Conservation (phyloP, 30 jellyfish, hydroid and myxozoan species). For the Aurelia aurita region DNA sequence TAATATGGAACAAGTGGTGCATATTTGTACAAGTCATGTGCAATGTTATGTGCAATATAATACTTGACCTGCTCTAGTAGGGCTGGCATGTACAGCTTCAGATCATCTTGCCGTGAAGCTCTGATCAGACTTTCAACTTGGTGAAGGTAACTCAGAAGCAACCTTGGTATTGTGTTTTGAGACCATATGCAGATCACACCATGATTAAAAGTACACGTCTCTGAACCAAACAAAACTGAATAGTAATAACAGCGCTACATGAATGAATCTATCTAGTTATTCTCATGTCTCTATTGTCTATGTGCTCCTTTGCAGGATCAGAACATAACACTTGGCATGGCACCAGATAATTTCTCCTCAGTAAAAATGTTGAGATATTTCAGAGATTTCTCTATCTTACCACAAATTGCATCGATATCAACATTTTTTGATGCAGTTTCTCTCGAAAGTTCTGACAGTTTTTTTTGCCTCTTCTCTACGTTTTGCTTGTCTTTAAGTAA, state of each 20-base stretch:
- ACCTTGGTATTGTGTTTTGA: too few relatives aligned
- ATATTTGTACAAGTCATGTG: conserved; percentile 46
- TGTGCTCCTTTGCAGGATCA: too few relatives aligned
- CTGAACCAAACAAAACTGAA: too few relatives aligned
- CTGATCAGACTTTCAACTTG: conserved; percentile 39
- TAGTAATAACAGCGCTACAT: too few relatives aligned
- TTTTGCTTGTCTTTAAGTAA: neutral
- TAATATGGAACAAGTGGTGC: conserved; percentile 27
- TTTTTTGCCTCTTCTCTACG: too few relatives aligned
- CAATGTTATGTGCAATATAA: too few relatives aligned
- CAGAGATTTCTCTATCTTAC: conserved; percentile 4
- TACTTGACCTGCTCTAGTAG: conserved; percentile 40
- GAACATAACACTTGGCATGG: neutral
- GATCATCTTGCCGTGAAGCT: conserved; percentile 41
- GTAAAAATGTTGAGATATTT: neutral
- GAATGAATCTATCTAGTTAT: too few relatives aligned
- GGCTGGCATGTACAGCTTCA: conserved; percentile 17
- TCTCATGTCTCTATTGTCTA: too few relatives aligned
- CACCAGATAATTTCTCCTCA: neutral
- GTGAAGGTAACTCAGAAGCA: conserved; percentile 5
- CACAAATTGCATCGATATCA: neutral
- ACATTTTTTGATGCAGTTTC: neutral
- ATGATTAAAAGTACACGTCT: too few relatives aligned
- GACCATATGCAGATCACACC: too few relatives aligned
- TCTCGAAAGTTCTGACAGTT: neutral